Conservation (phyloP, 2,113 vertebrate species). For the Oriolus oriolus region DNA sequence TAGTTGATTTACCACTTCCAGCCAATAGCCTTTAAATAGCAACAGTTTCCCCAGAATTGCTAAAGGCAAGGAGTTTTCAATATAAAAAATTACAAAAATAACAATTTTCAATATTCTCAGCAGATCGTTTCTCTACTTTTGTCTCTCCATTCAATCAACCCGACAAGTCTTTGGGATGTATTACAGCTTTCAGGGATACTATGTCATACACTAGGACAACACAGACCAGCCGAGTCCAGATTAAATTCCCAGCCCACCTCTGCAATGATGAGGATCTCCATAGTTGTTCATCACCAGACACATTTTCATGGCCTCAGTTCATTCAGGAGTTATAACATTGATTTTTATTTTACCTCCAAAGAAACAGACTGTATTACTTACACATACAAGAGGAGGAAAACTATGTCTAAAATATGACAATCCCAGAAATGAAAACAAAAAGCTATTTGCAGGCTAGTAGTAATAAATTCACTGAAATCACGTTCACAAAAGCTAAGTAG, state of each 20-base stretch:
- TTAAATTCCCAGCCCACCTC: background rate
- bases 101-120: background rate
- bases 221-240: background rate
- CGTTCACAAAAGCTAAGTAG: background rate
- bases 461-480: background rate
- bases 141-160: background rate
- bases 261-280: background rate
- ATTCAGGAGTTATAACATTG: background rate
- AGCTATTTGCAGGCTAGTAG: background rate
- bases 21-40: background rate
- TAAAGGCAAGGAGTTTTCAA: background rate
- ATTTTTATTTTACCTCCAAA: background rate
- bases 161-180: accelerated
- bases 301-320: background rate
- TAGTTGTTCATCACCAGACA: background rate
- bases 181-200: background rate
- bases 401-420: background rate
- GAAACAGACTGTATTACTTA: background rate
- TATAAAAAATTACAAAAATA: background rate
- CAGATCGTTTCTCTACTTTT: background rate
- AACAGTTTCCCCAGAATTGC: background rate
- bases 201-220: accelerated
- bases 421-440: background rate
- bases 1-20: background rate
- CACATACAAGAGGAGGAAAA: background rate